Conservation (phyloP, 2,113 vertebrate genomes). For the Corythornis madagascariensis region DNA sequence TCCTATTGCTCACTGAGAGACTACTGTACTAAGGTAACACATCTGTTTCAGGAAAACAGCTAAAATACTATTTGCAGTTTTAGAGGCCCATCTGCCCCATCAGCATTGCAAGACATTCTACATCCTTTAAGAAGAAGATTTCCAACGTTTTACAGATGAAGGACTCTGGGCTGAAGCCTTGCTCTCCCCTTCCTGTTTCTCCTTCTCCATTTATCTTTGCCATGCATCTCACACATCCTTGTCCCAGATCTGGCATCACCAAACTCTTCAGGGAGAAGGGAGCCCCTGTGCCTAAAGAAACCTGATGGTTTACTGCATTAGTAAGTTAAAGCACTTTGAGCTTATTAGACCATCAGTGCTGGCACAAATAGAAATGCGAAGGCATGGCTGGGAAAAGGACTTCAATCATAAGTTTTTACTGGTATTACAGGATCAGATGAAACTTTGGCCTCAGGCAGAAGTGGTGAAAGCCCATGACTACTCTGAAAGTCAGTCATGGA, state of each 20-base stretch:
- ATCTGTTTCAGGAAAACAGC: not conserved
- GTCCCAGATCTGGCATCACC: not conserved
- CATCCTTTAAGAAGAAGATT: not conserved
- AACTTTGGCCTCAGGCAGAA: not conserved
- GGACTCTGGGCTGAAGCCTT: not conserved
- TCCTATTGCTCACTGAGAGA: not conserved
- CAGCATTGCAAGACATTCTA: not conserved
- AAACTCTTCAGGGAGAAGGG: not conserved
- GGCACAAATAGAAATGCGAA: not conserved
- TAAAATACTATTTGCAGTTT: not conserved
- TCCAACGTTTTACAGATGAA: not conserved
- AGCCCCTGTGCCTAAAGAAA: not conserved
- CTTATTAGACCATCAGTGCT: rapidly evolving
- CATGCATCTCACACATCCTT: rapidly evolving
- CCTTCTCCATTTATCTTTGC: not conserved
- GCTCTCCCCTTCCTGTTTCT: not conserved
- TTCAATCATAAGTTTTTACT: not conserved
- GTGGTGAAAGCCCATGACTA: not conserved
- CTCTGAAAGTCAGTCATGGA: rapidly evolving
- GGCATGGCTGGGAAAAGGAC: not conserved
- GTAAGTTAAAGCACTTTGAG: not conserved
- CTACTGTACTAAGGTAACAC: not conserved
- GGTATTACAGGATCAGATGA: not conserved
- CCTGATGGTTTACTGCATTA: not conserved
- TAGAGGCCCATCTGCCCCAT: not conserved